Conservation (phyloP, 2,113 vertebrate species). For the Macheiramphus alcinus region DNA sequence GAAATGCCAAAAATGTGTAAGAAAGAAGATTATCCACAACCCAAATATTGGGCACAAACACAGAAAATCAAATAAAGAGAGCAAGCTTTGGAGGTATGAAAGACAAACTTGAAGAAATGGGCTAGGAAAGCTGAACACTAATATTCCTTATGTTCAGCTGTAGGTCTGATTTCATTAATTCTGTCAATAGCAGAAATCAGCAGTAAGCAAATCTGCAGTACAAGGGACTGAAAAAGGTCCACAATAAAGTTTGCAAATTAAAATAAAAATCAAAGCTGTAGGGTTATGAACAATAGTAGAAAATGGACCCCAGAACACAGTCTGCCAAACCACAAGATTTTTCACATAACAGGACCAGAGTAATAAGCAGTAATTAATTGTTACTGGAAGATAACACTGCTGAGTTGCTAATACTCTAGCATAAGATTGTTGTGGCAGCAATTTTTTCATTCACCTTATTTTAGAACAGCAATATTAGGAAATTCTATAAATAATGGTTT, state of each 20-base stretch:
- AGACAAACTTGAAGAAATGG: not conserved
- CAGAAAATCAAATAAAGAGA: not conserved
- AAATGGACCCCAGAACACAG: not conserved
- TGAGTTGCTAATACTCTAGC: not conserved
- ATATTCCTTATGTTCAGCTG: not conserved
- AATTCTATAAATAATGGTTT: not conserved
- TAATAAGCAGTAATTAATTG: not conserved
- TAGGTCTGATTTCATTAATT: not conserved
- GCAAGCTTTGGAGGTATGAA: not conserved
- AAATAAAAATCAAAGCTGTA: not conserved
- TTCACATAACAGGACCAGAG: not conserved
- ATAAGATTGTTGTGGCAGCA: not conserved
- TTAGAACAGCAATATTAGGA: not conserved
- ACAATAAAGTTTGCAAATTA: not conserved
- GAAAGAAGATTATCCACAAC: not conserved
- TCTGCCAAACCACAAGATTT: not conserved
- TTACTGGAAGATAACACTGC: not conserved
- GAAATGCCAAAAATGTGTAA: not conserved
- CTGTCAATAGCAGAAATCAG: not conserved
- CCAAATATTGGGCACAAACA: not conserved
- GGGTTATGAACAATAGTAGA: not conserved
- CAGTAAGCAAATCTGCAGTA: not conserved
- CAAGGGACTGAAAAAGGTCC: not conserved
- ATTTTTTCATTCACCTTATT: not conserved
- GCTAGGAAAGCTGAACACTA: not conserved